phyloP scores from a whole-genome alignment of 2,888 invertebrate species.

The Cyaniris semiargus region DNA sequence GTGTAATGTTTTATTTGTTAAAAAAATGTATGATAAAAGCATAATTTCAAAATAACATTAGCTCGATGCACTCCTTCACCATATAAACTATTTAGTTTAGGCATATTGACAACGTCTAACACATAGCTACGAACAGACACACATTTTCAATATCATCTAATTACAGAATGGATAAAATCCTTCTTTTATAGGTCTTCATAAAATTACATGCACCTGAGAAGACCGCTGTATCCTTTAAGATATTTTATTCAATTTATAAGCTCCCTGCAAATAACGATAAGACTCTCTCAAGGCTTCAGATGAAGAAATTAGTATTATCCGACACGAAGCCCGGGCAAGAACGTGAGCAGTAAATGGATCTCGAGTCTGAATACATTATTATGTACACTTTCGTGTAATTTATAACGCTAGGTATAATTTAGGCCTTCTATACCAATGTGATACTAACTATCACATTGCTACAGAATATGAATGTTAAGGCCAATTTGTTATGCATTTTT shows the following conservation, averaged over 20 bases:
- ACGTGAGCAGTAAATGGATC: conserved; percentile 26
- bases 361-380: conserved; percentile 28
- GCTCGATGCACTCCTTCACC: too few species aligned
- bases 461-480: background rate
- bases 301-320: conserved; percentile 27
- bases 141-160: background rate
- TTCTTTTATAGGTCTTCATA: background rate
- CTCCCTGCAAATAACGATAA: conserved; percentile 9
- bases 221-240: conserved; percentile 4
- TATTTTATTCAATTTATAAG: conserved; percentile 27
- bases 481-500: background rate
- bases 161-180: background rate
- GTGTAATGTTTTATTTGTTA: too few species aligned
- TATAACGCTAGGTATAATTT: conserved; percentile 28
- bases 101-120: too few species aligned
- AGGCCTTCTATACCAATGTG: background rate
- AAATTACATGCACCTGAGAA: background rate
- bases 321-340: conserved; percentile 8
- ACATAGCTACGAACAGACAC: too few species aligned
- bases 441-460: background rate
- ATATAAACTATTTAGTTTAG: too few species aligned
- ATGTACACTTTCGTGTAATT: conserved; percentile 29
- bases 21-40: too few species aligned
- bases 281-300: conserved; percentile 6
- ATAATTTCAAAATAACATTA: too few species aligned